Base-by-base conservation (phyloP, 92 coral and sea anemone genomes). In the Hydrozoanthus gracilis region DNA sequence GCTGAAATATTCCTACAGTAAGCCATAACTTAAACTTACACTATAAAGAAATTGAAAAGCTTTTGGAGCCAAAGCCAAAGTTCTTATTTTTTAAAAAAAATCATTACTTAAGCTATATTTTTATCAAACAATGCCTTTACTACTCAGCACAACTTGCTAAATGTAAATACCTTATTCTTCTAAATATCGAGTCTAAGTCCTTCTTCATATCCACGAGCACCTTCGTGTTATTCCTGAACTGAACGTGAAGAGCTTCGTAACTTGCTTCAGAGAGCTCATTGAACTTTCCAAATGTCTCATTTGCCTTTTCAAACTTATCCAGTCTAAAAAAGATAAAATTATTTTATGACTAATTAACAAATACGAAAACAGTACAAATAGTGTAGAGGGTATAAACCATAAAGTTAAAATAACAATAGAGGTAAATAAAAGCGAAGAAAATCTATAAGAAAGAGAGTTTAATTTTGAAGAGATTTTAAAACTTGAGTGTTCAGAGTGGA, bases 201-300 rank as follows among this genome's bases (percentile, higher is more conserved):
- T 93, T 95, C 72, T 95, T 96, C 98, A 96, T 93, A 76, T 96
- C 99, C n/a, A 93, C 51, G 65, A 96, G 75, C 93, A 96, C 88
- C 89, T 84, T 92, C 48, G 98, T 96, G 60, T 95, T 95, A 86
- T 83, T 87, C 83, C 84, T 79, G 83, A 96, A 94, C 83, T 90
- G 95, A 52, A 86, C 83, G 44, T 95, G 88, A 9, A 96, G 77
- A 18, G 88, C 86, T 55, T 91, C 91, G 82, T 90, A 96, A 73
- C 94, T 87, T 46, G 92, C 76, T 54, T 88, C 88, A 77, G 99
- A 96, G 70, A 93, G 83, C n/a, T 91, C 93, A 84, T 96, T 96
- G 92, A 96, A 95, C 74, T 90, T 86, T 13, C 90, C 91, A 73
- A 96, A 91, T 89, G 73, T 92, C 78, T 92, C 97, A 90, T 95